Conservation (phyloP, 1,140 invertebrate species). For the Orussus abietinus region DNA sequence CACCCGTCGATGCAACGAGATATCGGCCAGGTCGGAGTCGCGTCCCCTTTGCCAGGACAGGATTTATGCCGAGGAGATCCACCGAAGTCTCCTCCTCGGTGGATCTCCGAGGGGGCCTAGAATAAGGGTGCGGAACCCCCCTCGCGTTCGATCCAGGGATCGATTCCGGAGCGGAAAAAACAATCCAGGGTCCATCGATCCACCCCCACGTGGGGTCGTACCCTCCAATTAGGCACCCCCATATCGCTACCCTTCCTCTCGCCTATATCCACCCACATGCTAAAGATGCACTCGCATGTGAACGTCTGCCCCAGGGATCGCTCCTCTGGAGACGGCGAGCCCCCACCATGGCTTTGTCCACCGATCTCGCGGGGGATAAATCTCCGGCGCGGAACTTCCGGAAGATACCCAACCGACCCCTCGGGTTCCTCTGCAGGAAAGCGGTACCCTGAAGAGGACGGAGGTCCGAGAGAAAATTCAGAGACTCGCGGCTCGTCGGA, state of each 20-base stretch:
- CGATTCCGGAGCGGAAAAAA: too few relatives aligned
- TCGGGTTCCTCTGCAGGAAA: background rate
- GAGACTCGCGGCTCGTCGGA: background rate
- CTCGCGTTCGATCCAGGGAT: too few relatives aligned
- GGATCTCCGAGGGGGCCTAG: too few relatives aligned
- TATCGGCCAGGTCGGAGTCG: too few relatives aligned
- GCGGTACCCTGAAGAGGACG: too few relatives aligned
- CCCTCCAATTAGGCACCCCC: constrained; percentile 16
- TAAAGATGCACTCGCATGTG: constrained; percentile 40
- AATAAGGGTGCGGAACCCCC: too few relatives aligned
- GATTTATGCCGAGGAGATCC: background rate
- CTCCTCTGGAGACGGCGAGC: constrained; percentile 38
- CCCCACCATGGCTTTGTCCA: background rate
- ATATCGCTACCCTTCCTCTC: too few relatives aligned
- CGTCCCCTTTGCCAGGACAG: background rate
- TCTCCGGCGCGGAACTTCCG: background rate
- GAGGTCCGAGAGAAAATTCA: too few relatives aligned
- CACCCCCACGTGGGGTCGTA: too few relatives aligned
- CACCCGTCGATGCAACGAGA: background rate
- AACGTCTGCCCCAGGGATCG: constrained; percentile 53
- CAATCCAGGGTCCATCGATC: too few relatives aligned
- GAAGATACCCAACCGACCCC: background rate
- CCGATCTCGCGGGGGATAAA: background rate
- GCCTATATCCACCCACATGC: constrained; percentile 48
- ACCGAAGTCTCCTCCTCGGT: too few relatives aligned